Evolutionary conservation across 53 echinoderm and acorn worm species (phyloP).

Genomic region (Mesocentrotus franciscanus): DNA sequence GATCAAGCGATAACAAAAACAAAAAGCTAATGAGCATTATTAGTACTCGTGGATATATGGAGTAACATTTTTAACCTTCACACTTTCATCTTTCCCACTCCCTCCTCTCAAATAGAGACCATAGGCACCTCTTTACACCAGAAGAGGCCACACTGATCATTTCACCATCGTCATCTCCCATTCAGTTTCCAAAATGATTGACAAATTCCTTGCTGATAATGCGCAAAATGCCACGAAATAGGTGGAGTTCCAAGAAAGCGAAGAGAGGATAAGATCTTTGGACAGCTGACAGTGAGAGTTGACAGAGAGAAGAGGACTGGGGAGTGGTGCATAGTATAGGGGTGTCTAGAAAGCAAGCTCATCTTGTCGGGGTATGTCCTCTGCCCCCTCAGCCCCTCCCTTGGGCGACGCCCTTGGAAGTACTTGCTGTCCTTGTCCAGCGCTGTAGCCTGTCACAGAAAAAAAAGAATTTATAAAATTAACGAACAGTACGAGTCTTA

Average conservation of each 20-base stretch:
- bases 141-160: too few relatives aligned
- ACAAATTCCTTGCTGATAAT: too few relatives aligned
- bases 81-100: too few relatives aligned
- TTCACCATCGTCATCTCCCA: neutral
- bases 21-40: too few relatives aligned
- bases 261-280: neutral
- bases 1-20: too few relatives aligned
- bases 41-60: too few relatives aligned
- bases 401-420: conserved; percentile 88
- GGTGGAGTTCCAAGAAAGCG: too few relatives aligned
- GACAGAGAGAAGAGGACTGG: neutral
- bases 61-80: too few relatives aligned
- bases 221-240: too few relatives aligned
- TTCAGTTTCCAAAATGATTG: too few relatives aligned
- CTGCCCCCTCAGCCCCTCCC: conserved; percentile 90
- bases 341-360: conserved; percentile 58
- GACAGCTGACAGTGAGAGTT: neutral
- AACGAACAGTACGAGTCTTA: neutral
- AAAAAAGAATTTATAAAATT: neutral
- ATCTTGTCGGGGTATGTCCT: conserved; percentile 73
- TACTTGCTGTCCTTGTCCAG: conserved; percentile 88
- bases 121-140: too few relatives aligned
- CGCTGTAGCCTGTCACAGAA: conserved; percentile 81
- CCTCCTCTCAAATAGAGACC: too few relatives aligned
- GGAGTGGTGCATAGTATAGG: neutral